Conservation (phyloP, 1,140 invertebrate species). For the Nomia melanderi region DNA sequence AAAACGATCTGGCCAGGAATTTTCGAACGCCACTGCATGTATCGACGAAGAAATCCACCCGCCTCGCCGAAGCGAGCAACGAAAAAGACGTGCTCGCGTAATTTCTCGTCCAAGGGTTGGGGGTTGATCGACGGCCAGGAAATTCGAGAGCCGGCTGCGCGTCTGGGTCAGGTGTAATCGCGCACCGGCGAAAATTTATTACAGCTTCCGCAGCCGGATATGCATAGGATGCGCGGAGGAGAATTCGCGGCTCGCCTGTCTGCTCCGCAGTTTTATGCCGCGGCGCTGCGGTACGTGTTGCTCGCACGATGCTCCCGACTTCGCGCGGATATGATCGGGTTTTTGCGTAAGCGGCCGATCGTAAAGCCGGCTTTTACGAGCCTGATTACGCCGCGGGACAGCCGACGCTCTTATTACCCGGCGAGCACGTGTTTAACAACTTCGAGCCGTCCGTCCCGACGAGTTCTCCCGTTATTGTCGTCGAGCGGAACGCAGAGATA, state of each 20-base stretch:
- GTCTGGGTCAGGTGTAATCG: slow-evolving; percentile 15
- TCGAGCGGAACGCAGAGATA: background rate
- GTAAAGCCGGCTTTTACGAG: slow-evolving; percentile 56
- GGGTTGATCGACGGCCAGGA: slow-evolving; percentile 22
- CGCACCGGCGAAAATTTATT: slow-evolving; percentile 29
- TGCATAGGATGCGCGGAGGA: too few relatives aligned
- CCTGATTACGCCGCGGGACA: slow-evolving; percentile 35
- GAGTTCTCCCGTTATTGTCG: background rate
- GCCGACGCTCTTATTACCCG: background rate
- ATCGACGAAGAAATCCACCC: too few relatives aligned
- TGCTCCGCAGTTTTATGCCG: background rate
- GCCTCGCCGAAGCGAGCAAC: too few relatives aligned
- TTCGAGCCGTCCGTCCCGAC: background rate
- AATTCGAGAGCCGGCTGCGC: slow-evolving; percentile 19
- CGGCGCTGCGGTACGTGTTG: background rate
- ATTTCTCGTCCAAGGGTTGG: too few relatives aligned
- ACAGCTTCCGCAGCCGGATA: background rate
- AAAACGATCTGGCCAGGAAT: too few relatives aligned
- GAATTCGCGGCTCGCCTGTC: background rate
- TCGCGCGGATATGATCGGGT: slow-evolving; percentile 41
- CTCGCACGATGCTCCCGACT: background rate
- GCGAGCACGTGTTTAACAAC: slow-evolving; percentile 11
- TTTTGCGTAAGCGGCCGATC: slow-evolving; percentile 47
- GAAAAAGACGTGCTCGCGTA: too few relatives aligned
- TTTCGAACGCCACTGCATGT: too few relatives aligned